Evolutionary conservation across 1,140 invertebrate genomes (phyloP).

Genomic region (Eupristina koningsbergeri): DNA sequence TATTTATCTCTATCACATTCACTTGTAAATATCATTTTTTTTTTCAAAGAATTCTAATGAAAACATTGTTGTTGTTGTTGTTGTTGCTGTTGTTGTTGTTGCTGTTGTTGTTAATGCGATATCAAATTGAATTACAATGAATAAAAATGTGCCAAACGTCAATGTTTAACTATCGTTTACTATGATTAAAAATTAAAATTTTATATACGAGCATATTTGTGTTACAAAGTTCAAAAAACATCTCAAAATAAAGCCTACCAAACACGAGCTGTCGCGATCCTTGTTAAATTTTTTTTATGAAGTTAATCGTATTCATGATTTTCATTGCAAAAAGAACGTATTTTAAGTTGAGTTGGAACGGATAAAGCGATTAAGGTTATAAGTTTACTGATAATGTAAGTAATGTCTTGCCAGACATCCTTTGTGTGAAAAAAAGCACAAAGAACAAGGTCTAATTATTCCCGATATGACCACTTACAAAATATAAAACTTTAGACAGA

Average conservation of each 20-base stretch:
- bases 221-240: constrained; percentile 6
- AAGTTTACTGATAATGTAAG: neutral
- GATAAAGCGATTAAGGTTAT: constrained; percentile 4
- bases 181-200: no score
- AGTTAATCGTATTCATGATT: neutral
- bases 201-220: neutral
- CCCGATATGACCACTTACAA: neutral
- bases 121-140: no score
- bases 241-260: neutral
- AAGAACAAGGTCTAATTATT: neutral
- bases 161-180: no score
- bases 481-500: neutral
- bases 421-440: constrained; percentile 8
- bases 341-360: neutral
- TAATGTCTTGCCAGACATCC: neutral
- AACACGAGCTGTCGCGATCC: neutral
- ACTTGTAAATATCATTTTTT: no score
- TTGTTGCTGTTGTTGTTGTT: no score
- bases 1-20: no score
- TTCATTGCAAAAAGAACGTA: neutral
- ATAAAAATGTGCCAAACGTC: no score
- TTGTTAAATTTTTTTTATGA: neutral
- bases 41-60: neutral
- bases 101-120: no score
- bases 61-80: no score